A percentile compares a stretch with the other conserved stretches of the same genome.
Evolutionary conservation across 2,113 vertebrate genomes (phyloP).

Genomic region (Anguilla japonica): DNA sequence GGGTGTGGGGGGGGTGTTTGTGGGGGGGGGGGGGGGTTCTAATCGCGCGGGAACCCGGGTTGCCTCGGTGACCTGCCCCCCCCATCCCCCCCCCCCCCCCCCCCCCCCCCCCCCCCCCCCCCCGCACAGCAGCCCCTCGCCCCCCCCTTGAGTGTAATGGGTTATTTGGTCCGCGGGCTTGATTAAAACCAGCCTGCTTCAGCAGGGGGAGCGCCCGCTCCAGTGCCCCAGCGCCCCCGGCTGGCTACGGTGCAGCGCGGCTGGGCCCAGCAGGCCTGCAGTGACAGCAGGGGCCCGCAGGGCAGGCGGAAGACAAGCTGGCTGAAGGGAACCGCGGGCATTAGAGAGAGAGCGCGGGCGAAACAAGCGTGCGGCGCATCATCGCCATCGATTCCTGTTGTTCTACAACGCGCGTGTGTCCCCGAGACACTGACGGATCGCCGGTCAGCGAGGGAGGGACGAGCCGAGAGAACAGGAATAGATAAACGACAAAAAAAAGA

Average conservation of each 20-base stretch:
- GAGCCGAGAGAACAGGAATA: background rate
- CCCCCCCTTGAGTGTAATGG: background rate
- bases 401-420: background rate
- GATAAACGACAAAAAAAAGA: background rate
- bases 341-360: too few species aligned
- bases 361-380: too few species aligned
- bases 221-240: too few species aligned
- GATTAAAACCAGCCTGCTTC: background rate
- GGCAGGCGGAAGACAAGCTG: too few species aligned
- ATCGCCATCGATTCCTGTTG: background rate
- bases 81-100: accelerated
- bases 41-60: background rate
- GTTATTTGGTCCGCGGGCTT: background rate
- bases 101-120: too few species aligned
- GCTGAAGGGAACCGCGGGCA: too few species aligned
- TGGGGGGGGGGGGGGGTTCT: background rate
- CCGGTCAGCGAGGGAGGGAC: background rate
- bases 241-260: too few species aligned
- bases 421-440: background rate
- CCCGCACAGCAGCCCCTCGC: too few species aligned
- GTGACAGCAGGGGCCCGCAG: too few species aligned
- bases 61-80: too few species aligned
- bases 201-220: too few species aligned
- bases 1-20: background rate
- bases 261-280: too few species aligned